phyloP scores from a whole-genome alignment of 2,113 vertebrate genomes.

The Marmota monax region DNA sequence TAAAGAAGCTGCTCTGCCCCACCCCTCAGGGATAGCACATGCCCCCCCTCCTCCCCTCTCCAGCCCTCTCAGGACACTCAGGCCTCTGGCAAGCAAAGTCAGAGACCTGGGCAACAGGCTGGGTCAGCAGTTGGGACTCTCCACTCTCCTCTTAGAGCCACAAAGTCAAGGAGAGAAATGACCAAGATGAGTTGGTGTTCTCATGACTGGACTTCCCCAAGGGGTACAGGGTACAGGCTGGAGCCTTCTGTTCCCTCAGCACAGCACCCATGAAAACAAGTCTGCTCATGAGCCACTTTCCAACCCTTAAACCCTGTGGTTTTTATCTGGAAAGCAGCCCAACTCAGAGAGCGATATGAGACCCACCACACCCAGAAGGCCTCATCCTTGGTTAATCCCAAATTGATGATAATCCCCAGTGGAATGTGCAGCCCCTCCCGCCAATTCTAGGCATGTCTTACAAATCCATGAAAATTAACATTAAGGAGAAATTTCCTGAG shows the following conservation, averaged over 20 bases:
- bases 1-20: background rate
- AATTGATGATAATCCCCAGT: background rate
- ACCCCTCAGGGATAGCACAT: background rate
- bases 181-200: background rate
- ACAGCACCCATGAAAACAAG: background rate
- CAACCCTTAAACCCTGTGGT: background rate
- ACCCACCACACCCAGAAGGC: background rate
- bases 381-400: background rate
- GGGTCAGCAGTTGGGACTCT: background rate
- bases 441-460: background rate
- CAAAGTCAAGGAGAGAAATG: background rate
- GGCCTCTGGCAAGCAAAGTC: background rate
- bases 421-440: background rate
- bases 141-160: background rate
- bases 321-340: background rate
- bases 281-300: background rate
- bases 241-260: background rate
- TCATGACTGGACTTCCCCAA: background rate
- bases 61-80: background rate
- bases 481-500: background rate
- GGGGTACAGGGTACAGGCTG: background rate
- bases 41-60: background rate
- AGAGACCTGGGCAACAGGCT: background rate
- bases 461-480: background rate
- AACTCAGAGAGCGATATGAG: background rate